A percentile compares a stretch with the other conserved stretches of the same genome.
Conservation (phyloP, 37 sponge, comb jelly and placozoan species). For the Corticium candelabrum region DNA sequence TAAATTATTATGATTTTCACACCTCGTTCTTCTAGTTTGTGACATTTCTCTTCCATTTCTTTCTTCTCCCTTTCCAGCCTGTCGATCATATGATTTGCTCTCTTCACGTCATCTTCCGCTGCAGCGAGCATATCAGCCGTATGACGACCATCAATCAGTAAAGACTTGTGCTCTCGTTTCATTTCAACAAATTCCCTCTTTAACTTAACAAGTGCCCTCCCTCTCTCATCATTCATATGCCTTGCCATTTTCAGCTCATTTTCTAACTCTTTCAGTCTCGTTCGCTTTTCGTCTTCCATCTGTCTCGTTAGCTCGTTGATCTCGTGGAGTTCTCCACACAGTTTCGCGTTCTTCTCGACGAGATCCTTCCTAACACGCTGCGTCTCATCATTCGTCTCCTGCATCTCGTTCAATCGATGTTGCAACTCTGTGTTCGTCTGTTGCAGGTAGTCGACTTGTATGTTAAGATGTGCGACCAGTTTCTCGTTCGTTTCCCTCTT, state of each 20-base stretch:
- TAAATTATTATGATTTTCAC: neutral
- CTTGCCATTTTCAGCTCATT: slow-evolving; percentile 14
- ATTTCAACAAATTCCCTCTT: neutral
- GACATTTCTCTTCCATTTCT: slow-evolving; percentile 29
- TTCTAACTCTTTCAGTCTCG: neutral
- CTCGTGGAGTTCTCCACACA: slow-evolving; percentile 45
- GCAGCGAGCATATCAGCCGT: slow-evolving; percentile 34
- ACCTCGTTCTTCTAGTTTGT: neutral
- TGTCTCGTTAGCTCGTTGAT: slow-evolving; percentile 10
- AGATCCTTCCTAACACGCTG: slow-evolving; percentile 38
- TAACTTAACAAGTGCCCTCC: neutral
- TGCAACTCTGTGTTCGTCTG: slow-evolving; percentile 83
- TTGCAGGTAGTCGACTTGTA: slow-evolving; percentile 94
- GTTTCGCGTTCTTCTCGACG: slow-evolving; percentile 50
- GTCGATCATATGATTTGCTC: slow-evolving; percentile 34
- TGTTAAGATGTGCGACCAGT: slow-evolving; percentile 91
- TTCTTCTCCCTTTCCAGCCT: slow-evolving; percentile 42
- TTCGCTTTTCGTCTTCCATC: neutral
- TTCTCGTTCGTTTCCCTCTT: slow-evolving; percentile 61
- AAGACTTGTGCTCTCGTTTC: neutral
- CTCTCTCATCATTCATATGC: neutral
- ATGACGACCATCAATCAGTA: neutral
- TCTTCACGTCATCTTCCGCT: slow-evolving; percentile 43
- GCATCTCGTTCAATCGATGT: slow-evolving; percentile 30
- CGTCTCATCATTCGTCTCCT: slow-evolving; percentile 22